Base-by-base conservation (phyloP, 2,797 vertebrate genomes). In the Eupleurogrammus muticus region DNA sequence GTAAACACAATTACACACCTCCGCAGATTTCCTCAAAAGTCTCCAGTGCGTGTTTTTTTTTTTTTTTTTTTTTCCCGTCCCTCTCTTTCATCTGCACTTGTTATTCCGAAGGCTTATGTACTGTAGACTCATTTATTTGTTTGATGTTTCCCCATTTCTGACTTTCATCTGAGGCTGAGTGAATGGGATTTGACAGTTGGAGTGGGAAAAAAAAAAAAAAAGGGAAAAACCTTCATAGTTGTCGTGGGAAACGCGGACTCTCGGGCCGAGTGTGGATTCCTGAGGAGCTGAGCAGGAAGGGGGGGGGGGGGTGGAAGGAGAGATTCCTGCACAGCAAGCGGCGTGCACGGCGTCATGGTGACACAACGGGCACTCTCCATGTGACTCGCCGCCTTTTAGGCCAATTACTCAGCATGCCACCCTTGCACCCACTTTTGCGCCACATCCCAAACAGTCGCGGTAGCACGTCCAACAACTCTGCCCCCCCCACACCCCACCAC, bases 351-450 rank as follows among this genome's bases (percentile, higher is more conserved):
- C 86, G 82, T 89, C 82, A 86, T 51, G 64, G 78, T 83, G 81
- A 89, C 82, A 84, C 68, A 54, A 58, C 49, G 57, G 79, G 57
- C 68, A 44, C 65, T 75, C n/a, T 87, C 79, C 70, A 51, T 80
- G 81, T 91, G 90, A 92, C 70, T 91, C 91, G 91, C 90, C 89
- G 71, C 79, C 76, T 88, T 88, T 77, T n/a, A n/a, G 77, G 72
- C 64, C 80, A 85, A 90, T 91, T 89, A 83, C 86, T 79, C 89
- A 81, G 84, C 89, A 44, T 59, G 81, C 78, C 46, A 50, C 73
- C 48, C n/a, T n/a, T n/a, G n/a, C n/a, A n/a, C n/a, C n/a, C n/a
- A n/a, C n/a, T n/a, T n/a, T n/a, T n/a, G 69, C 82, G 77, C 75
- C 85, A 83, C 80, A 69, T 87, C 81, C 84, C 74, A 81, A n/a